A percentile compares a stretch with the other conserved stretches of the same genome.
These are phyloP conservation scores for Eilema caniola DNA, from an alignment of 2,888 invertebrate genomes.

Conservation along the genomic window DNA sequence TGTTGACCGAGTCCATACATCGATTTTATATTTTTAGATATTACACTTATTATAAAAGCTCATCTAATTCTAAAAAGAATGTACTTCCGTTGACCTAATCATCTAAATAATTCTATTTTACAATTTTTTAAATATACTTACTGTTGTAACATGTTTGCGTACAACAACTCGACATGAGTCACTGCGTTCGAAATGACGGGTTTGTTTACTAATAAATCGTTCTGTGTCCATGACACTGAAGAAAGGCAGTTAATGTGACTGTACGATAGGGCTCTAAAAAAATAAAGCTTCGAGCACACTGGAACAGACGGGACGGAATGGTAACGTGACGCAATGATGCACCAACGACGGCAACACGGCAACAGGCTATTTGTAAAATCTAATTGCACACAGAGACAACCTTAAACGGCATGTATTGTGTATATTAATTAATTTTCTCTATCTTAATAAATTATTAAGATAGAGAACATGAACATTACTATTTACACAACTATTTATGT, in stretches of 20 bases:
- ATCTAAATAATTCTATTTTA: neutral
- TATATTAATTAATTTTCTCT: too few relatives aligned
- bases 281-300: conserved; percentile 8
- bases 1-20: neutral
- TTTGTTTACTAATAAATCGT: conserved; percentile 56
- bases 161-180: conserved; percentile 36
- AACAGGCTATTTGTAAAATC: conserved; percentile 30
- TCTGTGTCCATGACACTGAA: conserved; percentile 66
- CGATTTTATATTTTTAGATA: neutral
- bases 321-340: conserved; percentile 16
- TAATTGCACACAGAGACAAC: too few relatives aligned
- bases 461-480: too few relatives aligned
- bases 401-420: too few relatives aligned
- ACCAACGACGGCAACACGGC: conserved; percentile 2
- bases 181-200: conserved; percentile 40
- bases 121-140: neutral
- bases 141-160: conserved; percentile 6
- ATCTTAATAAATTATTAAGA: too few relatives aligned
- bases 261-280: neutral
- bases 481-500: too few relatives aligned
- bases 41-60: neutral
- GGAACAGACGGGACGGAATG: conserved; percentile 1
- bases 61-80: neutral
- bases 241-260: conserved; percentile 51
- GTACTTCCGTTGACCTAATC: neutral